Evolutionary conservation across 2,888 invertebrate genomes (phyloP).

Genomic region (Hoplodrina blanda): DNA sequence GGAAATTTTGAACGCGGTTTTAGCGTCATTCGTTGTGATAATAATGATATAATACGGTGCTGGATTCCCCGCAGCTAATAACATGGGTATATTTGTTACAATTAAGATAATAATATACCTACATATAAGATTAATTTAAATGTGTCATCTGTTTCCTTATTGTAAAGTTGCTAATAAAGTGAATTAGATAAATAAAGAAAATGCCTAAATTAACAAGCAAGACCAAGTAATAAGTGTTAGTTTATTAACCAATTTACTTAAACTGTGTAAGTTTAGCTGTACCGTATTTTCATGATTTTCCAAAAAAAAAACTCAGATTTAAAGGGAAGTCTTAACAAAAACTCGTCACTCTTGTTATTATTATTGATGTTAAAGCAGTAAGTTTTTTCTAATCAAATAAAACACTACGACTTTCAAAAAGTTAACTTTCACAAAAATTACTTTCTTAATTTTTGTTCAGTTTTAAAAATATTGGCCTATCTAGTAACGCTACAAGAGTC

Average conservation of each 20-base stretch:
- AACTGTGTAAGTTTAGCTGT: too few species aligned
- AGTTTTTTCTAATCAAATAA: background rate
- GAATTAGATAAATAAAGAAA: too few species aligned
- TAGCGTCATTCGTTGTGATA: background rate
- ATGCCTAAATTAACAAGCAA: too few species aligned
- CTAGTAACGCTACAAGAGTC: constrained; percentile 54
- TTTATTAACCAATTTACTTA: too few species aligned
- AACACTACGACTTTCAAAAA: background rate
- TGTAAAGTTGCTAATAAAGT: background rate
- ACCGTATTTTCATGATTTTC: background rate
- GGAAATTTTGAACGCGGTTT: constrained; percentile 7
- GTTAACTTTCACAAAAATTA: background rate
- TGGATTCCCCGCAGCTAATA: background rate
- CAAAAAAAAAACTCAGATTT: background rate
- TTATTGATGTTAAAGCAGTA: background rate
- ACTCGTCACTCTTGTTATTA: background rate
- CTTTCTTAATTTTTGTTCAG: background rate
- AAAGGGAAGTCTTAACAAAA: background rate
- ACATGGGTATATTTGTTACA: background rate
- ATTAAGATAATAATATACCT: background rate
- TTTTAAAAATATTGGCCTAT: constrained; percentile 21
- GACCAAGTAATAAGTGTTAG: too few species aligned
- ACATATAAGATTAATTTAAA: background rate
- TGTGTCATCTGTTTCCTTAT: background rate
- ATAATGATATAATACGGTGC: background rate